Conservation (phyloP, 2,797 vertebrate species). For the Pseudopleuronectes americanus region DNA sequence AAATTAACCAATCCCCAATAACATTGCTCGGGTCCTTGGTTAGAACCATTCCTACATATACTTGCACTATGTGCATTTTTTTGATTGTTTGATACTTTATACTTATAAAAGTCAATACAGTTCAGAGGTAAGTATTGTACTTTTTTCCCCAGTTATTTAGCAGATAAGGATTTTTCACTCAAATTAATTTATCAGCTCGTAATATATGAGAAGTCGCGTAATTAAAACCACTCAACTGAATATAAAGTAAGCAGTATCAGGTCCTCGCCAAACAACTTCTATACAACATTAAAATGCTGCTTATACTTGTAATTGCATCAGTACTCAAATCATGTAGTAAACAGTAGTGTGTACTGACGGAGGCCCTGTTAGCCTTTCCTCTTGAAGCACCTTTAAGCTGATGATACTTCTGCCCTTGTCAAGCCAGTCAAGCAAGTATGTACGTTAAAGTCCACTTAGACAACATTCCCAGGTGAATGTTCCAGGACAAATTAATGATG, state of each 20-base stretch:
- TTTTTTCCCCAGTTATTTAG: too few species aligned
- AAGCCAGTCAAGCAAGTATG: neutral
- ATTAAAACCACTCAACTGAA: neutral
- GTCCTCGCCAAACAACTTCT: neutral
- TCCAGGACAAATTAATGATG: neutral
- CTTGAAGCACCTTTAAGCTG: neutral
- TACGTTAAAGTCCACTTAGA: neutral
- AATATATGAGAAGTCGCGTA: neutral
- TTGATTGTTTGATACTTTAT: too few species aligned
- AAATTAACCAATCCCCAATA: conserved; percentile 5
- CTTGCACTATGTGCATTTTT: too few species aligned
- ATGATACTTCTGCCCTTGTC: neutral
- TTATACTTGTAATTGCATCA: neutral
- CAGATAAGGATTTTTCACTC: too few species aligned
- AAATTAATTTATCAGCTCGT: neutral
- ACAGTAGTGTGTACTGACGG: neutral
- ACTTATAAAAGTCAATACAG: too few species aligned
- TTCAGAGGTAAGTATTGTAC: too few species aligned
- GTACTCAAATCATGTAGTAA: neutral
- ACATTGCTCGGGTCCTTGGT: neutral
- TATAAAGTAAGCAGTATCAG: neutral
- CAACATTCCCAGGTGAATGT: too few species aligned
- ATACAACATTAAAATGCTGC: neutral
- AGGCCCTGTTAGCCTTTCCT: neutral
- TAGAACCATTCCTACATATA: too few species aligned